phyloP scores from a whole-genome alignment of 2,888 invertebrate species.

The Amblyjoppa fuscipennis region DNA sequence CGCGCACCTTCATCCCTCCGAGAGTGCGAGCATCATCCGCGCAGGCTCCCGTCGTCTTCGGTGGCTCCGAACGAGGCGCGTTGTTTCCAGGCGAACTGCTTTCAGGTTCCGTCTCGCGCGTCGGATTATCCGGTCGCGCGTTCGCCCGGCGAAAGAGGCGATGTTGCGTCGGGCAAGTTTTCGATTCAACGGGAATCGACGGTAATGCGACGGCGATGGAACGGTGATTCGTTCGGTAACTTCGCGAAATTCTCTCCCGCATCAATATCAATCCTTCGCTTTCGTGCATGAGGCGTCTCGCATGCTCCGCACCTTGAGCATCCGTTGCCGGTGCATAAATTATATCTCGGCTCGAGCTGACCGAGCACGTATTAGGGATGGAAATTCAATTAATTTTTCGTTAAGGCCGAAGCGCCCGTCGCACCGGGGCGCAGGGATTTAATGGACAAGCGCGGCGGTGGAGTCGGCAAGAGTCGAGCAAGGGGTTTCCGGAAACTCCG shows the following conservation, averaged over 20 bases:
- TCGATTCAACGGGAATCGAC: background rate
- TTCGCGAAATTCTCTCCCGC: background rate
- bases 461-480: conserved; percentile 22
- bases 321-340: conserved; percentile 53
- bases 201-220: background rate
- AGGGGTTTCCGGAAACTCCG: conserved; percentile 66
- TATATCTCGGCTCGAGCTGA: conserved; percentile 60
- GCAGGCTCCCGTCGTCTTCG: background rate
- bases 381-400: conserved; percentile 66
- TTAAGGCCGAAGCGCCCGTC: conserved; percentile 20
- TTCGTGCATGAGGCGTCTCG: too few species aligned
- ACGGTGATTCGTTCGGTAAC: background rate
- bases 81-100: conserved; percentile 14
- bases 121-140: conserved; percentile 23
- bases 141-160: background rate
- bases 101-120: conserved; percentile 63
- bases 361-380: conserved; percentile 48
- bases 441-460: conserved; percentile 50
- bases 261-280: background rate
- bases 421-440: conserved; percentile 25
- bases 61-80: conserved; percentile 7
- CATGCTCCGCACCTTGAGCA: too few species aligned
- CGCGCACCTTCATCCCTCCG: background rate
- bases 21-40: background rate
- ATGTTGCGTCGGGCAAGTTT: background rate